Evolutionary conservation across 2,797 vertebrate genomes (phyloP), one percentile per base, ranked within the genome.

Genomic region (Ptychobarbus kaznakovi): DNA sequence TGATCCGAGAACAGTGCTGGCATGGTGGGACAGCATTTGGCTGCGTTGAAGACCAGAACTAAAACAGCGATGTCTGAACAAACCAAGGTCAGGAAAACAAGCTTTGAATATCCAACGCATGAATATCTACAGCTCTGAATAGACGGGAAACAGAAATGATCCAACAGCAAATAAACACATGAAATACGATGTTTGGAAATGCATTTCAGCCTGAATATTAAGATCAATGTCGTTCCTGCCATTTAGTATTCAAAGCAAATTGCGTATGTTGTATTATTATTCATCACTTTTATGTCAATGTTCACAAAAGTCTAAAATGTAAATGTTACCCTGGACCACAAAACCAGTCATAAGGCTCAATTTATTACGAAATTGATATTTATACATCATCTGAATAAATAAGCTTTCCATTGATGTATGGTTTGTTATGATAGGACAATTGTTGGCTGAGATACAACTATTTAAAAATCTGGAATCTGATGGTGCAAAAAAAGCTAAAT

Each of bases 31-130:
- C 98, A 99, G 0, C 96, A 97, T 90, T 96, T 96, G 44, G 98
- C 97, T 10, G 98, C 97, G 0, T 99, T 99, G 91, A 99, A 99
- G 86, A 99, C 97, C 90, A 99, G 89, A 84, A 99, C 97, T 92
- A 99, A 92, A 84, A 99, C 98, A 0, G 98, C 98, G 10, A 99
- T 99, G 88, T 99, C 98, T 99, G 91, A 87, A 86, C 10, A 83
- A 77, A 25, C 32, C 3, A 77, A 28, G 0, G 3, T 86, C 56
- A 93, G 90, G 90, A 88, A 78, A 63, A 65, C 15, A 42, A 80
- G 35, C 49, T 8, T 7, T 66, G 38, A 90, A 89, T 42, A 89
- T 40, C 9, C 9, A 85, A 89, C 20, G 38, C 38, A 46, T 49
- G n/a, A n/a, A 32, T 44, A 70, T 20, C 53, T 38, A 46, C 15